phyloP scores from a whole-genome alignment of 2,113 vertebrate genomes.

The Zosterops pallidus region DNA sequence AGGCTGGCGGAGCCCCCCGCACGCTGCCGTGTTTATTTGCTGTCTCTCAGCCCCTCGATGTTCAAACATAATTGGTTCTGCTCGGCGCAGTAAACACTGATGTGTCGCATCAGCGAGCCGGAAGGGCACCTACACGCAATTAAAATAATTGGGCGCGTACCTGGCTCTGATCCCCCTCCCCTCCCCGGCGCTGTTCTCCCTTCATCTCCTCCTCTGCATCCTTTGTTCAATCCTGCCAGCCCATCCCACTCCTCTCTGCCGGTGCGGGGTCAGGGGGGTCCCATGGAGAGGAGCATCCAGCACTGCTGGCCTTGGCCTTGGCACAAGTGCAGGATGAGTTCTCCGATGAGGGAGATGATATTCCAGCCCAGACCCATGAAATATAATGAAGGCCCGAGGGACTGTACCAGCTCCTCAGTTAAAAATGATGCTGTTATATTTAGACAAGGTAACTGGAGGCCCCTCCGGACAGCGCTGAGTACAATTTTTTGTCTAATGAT shows the following conservation, averaged over 20 bases:
- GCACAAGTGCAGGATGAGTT: neutral
- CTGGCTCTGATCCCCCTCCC: neutral
- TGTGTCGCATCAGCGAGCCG: conserved; percentile 11
- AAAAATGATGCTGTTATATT: conserved; percentile 69
- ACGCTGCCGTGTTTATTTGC: neutral
- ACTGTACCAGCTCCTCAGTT: conserved; percentile 8
- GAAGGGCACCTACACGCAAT: conserved; percentile 41
- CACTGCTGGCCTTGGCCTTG: neutral
- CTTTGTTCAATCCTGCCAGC: neutral
- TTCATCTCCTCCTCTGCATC: neutral
- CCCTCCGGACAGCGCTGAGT: conserved; percentile 44
- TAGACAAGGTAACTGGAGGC: conserved; percentile 65
- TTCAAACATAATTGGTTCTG: conserved; percentile 61
- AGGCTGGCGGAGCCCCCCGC: neutral
- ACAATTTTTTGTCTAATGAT: conserved; percentile 70
- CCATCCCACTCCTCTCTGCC: fast-evolving
- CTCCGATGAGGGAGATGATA: neutral
- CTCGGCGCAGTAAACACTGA: conserved; percentile 36
- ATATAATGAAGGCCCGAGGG: conserved; percentile 69
- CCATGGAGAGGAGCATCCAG: fast-evolving
- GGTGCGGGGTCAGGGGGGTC: fast-evolving
- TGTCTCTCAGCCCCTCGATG: conserved; percentile 28
- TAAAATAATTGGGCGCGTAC: conserved; percentile 28
- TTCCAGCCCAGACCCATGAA: conserved; percentile 21
- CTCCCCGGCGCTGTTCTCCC: fast-evolving